Base-by-base conservation (phyloP, 2,888 invertebrate species). In the Stenoptilia bipunctidactyla region DNA sequence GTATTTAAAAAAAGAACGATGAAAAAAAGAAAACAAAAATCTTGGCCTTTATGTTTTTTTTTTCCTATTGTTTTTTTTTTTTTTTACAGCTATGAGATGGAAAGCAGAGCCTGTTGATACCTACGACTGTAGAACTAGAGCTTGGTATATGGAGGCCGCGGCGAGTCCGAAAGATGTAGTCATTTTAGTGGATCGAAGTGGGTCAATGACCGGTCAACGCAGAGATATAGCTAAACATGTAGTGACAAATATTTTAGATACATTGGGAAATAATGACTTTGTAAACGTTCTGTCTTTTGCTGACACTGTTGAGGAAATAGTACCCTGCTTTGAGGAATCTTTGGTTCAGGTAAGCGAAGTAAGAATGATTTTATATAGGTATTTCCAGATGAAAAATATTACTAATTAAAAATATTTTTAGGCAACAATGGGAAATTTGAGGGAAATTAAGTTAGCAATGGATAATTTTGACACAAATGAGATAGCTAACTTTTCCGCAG, bases 101-200 rank as follows among this genome's bases (percentile, higher is more conserved):
- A 86, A 86, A 50, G 89, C 89, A 52, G 89, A 91, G 56, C 90
- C 91, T 37, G 92, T 93, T 30, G 98, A 99, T 73, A 88, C 98
- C 46, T 98, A 94, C 72, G 98, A 99, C 74, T 97, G 96, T 65
- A 89, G 98, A 27, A 92, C 96, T 34, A 88, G 97, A 54, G 92
- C 93, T 39, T 98, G 98, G 98, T 99, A 95, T 72, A 96, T 98
- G 70, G 95, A 97, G 76, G 98, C 98, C 1, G 98, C 98, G 8
- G 94, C 97, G 6, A 97, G 96, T 64, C 96, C 98, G 1, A 99
- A 99, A 82, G 98, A 99, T 73, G 85, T 94, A 13, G 90, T 88
- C 41, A 85, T 97, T 52, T 85, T 97, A 53, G 88, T 97, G 47
- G 97, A 97, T 68, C 88, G 90, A 34, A 94, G 95, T 58, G 96